Percentiles rank a stretch among this genome's conserved stretches.
phyloP scores from a whole-genome alignment of 2,888 invertebrate species.

The Lagria hirta region DNA sequence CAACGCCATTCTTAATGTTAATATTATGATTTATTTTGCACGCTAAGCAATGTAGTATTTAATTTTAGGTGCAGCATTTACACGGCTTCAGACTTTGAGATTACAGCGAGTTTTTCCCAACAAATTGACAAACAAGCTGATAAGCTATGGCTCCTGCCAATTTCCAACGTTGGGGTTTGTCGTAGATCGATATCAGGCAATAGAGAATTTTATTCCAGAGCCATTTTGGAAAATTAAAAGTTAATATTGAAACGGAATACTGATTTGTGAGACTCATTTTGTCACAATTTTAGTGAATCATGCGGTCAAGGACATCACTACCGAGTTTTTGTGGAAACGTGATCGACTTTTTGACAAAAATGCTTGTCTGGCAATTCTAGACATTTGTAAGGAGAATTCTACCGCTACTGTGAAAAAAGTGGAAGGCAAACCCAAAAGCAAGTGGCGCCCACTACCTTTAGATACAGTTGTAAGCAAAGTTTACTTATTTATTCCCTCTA shows the following conservation, averaged over 20 bases:
- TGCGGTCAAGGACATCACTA: conserved; percentile 70
- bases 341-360: conserved; percentile 84
- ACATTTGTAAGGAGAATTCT: conserved; percentile 76
- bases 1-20: too few species aligned
- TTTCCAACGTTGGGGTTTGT: conserved; percentile 99
- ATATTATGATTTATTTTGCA: not conserved
- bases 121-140: conserved; percentile 72
- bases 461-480: conserved; percentile 83
- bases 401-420: conserved; percentile 74
- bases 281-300: conserved; percentile 73
- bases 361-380: conserved; percentile 77
- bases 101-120: conserved; percentile 78
- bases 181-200: conserved; percentile 93
- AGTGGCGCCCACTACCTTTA: conserved; percentile 93
- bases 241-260: too few species aligned
- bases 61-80: conserved; percentile 87
- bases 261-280: too few species aligned
- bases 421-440: conserved; percentile 85
- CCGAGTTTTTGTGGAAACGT: conserved; percentile 88
- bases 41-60: conserved; percentile 1
- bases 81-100: conserved; percentile 92
- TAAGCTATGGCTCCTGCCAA: conserved; percentile 99
- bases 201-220: conserved; percentile 88
- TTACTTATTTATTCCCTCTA: conserved; percentile 8
- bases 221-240: conserved; percentile 95